Base-by-base conservation (phyloP, 2,888 invertebrate species). In the Drosophila prostipennis region DNA sequence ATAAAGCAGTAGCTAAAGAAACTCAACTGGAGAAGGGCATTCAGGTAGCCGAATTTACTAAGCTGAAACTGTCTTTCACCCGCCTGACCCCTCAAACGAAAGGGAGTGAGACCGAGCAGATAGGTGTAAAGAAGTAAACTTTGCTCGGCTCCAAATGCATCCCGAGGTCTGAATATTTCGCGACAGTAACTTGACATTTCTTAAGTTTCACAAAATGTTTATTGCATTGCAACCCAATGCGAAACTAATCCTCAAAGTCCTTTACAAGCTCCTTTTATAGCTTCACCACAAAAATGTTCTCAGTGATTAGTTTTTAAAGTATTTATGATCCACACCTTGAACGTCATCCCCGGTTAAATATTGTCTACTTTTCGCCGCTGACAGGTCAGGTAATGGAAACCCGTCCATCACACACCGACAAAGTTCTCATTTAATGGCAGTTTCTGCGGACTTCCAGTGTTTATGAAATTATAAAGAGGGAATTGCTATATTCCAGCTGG, bases 1-100 rank as follows among this genome's bases (percentile, higher is more conserved):
- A 90, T 39, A 48, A 91, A 91, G 65, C 91, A 91, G 58, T 89
- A 89, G 74, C 88, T 86, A 46, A 91, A 91, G 73, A 90, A 87
- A 16, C 75, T 76, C 40, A 91, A 55, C 70, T 91, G 91, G 0
- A 90, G 42, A 5, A 85, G 52, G 10, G 90, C 86, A 59, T 89
- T 90, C n/a, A 87, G 39, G 54, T 89, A 90, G 2, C 91, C 91
- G 6, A 91, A 14, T 6, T 78, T 87, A 40, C 89, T 88, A 4
- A 89, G 74, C 6, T 58, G 51, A 5, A 90, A 80, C 3, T 65
- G 70, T 0, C 89, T 87, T 11, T 74, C 73, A 0, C 81, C 81
- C 1, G 68, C 34, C 0, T 65, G 48, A 3, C 89, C 90, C 3
- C 42, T 70, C 7, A 91, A 58, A 0, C 89, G 79, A 36, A 92